Percentiles rank a stretch among this genome's conserved stretches.
Evolutionary conservation across 1,140 invertebrate species (phyloP).

Genomic region (Metopolophium dirhodum): DNA sequence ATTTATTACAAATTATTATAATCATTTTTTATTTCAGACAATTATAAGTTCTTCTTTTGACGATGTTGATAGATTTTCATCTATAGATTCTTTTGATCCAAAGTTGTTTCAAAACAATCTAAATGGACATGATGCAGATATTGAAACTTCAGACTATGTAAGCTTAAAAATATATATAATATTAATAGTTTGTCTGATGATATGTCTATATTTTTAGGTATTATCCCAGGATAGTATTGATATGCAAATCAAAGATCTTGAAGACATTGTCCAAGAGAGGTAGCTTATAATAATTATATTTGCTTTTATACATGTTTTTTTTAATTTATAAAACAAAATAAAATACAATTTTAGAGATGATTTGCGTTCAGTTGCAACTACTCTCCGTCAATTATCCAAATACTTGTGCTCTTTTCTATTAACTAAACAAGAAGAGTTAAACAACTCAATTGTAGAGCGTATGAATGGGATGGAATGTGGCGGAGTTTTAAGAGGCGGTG

Average conservation of each 20-base stretch:
- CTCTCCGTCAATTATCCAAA: constrained; percentile 47
- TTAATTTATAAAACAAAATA: neutral
- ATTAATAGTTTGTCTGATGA: neutral
- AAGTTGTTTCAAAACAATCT: constrained; percentile 4
- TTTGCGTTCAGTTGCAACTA: constrained; percentile 47
- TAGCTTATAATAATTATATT: neutral
- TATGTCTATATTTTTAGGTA: constrained; percentile 17
- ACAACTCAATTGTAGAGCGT: constrained; percentile 43
- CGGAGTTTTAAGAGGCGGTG: neutral
- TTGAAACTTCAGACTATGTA: constrained; percentile 55
- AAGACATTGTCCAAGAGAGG: constrained; percentile 51
- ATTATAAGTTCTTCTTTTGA: constrained; percentile 48
- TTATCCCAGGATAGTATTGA: constrained; percentile 54
- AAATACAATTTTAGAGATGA: constrained; percentile 12
- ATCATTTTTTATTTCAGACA: constrained; percentile 19
- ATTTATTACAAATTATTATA: neutral
- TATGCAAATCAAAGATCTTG: constrained; percentile 54
- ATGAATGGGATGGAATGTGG: constrained; percentile 50
- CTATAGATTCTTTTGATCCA: constrained; percentile 25
- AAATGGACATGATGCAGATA: constrained; percentile 28
- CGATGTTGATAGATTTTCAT: constrained; percentile 34
- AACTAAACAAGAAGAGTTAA: constrained; percentile 50
- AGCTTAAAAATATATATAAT: neutral
- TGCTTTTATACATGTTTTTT: neutral
- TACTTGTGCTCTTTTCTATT: constrained; percentile 48